These are phyloP conservation scores for Agrotis segetum DNA, from an alignment of 2,888 invertebrate genomes.

Conservation along the genomic window DNA sequence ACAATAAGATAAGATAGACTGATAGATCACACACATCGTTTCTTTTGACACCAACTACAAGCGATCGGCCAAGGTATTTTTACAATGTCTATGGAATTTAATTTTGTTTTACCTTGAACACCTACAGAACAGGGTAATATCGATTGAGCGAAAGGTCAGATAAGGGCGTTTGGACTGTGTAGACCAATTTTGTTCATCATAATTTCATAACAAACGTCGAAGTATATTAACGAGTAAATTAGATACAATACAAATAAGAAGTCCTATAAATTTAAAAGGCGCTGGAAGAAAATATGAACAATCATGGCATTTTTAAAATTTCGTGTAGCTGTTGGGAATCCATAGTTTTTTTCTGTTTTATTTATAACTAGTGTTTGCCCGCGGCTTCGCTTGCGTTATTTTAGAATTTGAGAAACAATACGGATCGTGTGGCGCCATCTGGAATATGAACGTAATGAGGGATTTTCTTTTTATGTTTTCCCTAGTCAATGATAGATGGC, in stretches of 20 bases:
- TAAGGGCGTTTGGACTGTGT: conserved; percentile 41
- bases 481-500: too few relatives aligned
- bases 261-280: not conserved
- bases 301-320: not conserved
- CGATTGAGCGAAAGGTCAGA: conserved; percentile 70
- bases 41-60: conserved; percentile 7
- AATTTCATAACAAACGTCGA: conserved; percentile 1
- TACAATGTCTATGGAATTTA: conserved; percentile 28
- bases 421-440: too few relatives aligned
- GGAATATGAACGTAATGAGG: too few relatives aligned
- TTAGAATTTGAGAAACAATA: too few relatives aligned
- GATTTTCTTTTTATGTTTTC: too few relatives aligned
- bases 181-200: conserved; percentile 14
- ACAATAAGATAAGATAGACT: conserved; percentile 36
- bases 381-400: too few relatives aligned
- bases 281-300: not conserved
- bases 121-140: conserved; percentile 53
- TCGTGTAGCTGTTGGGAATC: too few relatives aligned
- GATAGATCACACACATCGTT: conserved; percentile 1
- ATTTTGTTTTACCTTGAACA: conserved; percentile 39
- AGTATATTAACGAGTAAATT: not conserved
- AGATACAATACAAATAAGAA: not conserved
- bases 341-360: too few relatives aligned
- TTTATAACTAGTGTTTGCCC: too few relatives aligned
- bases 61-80: conserved; percentile 34